Base-by-base conservation (phyloP, 2,797 vertebrate species). In the Eremophila alpestris region DNA sequence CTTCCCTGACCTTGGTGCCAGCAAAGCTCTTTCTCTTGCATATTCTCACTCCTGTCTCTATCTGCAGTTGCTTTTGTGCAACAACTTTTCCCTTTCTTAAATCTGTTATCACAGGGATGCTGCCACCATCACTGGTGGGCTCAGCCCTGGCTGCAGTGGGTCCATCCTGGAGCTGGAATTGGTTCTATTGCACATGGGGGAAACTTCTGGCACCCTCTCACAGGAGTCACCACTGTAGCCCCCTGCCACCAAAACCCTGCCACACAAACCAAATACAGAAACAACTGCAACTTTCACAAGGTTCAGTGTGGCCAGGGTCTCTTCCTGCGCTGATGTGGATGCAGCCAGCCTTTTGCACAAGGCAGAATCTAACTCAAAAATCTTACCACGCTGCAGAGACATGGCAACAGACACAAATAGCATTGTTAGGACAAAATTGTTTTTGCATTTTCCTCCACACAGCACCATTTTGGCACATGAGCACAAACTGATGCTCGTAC, bases 121-220 rank as follows among this genome's bases (percentile, higher is more conserved):
- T 75, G 34, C 26, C 40, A 60, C 12, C 7, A 1, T 7, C 48
- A 8, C 41, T 54, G 54, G 13, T 16, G 34, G 40, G 40, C 54
- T 36, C 24, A 11, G 46, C 15, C 46, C 46, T 27, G 46, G 9
- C 10, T 27, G 54, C 12, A 5, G 24, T 5, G 34, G 0, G 30
- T 18, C 16, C 30, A 7, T 32, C 22, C 55, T 55, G 41, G 22
- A 62, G 18, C 17, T 60, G 69, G 41, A 36, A 20, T 24, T 75
- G 48, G 10, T 13, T 55, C 34, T 68, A 11, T 14, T 1, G 0
- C 10, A 60, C 30, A 41, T 0, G 0, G 41, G 10, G 26, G 30
- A 48, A 54, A 24, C 13, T 48, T 41, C 62, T 36, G 34, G 6
- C 7, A 60, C 3, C 2, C 54, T 46, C 40, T 67, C 40, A 48